Evolutionary conservation across 2,888 invertebrate genomes (phyloP).

Genomic region (Asteroscopus sphinx): DNA sequence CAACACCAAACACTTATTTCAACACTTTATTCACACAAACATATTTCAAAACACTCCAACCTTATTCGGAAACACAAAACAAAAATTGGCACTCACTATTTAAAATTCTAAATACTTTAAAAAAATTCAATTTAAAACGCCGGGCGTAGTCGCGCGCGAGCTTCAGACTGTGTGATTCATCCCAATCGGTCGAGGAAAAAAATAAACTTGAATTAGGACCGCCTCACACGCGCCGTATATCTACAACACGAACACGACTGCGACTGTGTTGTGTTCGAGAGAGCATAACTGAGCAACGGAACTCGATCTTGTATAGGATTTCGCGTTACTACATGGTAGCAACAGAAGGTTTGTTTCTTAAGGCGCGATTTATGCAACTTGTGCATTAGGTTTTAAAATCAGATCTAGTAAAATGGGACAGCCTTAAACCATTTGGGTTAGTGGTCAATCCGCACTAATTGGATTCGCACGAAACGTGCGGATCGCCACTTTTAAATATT

Average conservation of each 20-base stretch:
- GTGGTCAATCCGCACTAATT: too few species aligned
- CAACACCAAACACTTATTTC: slow-evolving; percentile 15
- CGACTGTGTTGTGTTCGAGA: slow-evolving; percentile 68
- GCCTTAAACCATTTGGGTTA: too few species aligned
- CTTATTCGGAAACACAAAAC: slow-evolving; percentile 17
- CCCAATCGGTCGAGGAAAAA: slow-evolving; percentile 74
- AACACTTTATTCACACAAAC: slow-evolving; percentile 2
- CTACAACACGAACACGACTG: slow-evolving; percentile 37
- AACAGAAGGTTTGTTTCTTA: slow-evolving; percentile 33
- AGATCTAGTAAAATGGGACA: too few species aligned
- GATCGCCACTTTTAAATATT: too few species aligned
- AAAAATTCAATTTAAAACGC: slow-evolving; percentile 30
- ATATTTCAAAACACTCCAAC: slow-evolving; percentile 2
- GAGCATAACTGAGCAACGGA: slow-evolving; percentile 73
- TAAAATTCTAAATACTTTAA: slow-evolving; percentile 32
- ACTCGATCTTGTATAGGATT: slow-evolving; percentile 55
- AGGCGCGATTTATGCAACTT: neutral
- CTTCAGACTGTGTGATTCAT: slow-evolving; percentile 84
- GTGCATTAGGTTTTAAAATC: too few species aligned
- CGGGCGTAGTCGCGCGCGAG: slow-evolving; percentile 70
- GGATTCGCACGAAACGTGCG: too few species aligned
- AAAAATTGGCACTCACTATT: slow-evolving; percentile 26
- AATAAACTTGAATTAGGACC: slow-evolving; percentile 60
- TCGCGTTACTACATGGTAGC: slow-evolving; percentile 44
- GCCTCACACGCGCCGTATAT: slow-evolving; percentile 55